Percentiles rank a stretch among this genome's conserved stretches.
These are phyloP conservation scores for Porites divaricata DNA, from an alignment of 92 coral and sea anemone genomes.

Conservation along the genomic window DNA sequence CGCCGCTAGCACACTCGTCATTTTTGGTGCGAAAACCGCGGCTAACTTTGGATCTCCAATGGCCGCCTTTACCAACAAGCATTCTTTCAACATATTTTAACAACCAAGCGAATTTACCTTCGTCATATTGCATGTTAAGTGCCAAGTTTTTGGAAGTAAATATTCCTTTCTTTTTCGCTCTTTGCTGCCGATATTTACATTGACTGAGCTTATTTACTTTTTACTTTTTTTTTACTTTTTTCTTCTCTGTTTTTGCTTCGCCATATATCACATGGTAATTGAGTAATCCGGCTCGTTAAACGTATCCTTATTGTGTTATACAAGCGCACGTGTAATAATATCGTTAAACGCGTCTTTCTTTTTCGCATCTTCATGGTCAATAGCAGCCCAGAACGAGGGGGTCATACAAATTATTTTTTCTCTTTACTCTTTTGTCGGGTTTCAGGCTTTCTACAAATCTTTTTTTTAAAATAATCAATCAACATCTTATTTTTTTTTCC, in stretches of 20 bases:
- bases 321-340: background rate
- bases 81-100: too few species aligned
- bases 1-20: background rate
- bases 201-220: too few species aligned
- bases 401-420: too few species aligned
- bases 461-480: too few species aligned
- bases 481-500: too few species aligned
- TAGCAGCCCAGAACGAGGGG: too few species aligned
- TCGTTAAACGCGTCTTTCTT: background rate
- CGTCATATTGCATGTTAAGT: background rate
- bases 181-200: too few species aligned
- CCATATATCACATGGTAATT: background rate
- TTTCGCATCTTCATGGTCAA: background rate
- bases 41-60: background rate
- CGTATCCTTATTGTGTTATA: background rate
- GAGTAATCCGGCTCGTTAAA: background rate
- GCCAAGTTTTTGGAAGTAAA: background rate
- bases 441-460: too few species aligned
- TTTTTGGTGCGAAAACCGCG: slow-evolving; percentile 1
- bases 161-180: too few species aligned
- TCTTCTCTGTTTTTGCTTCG: background rate
- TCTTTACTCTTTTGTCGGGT: too few species aligned
- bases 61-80: background rate
- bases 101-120: too few species aligned
- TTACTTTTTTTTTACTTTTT: background rate